Evolutionary conservation across 2,797 vertebrate species (phyloP).

Genomic region (Neosalanx taihuensis): DNA sequence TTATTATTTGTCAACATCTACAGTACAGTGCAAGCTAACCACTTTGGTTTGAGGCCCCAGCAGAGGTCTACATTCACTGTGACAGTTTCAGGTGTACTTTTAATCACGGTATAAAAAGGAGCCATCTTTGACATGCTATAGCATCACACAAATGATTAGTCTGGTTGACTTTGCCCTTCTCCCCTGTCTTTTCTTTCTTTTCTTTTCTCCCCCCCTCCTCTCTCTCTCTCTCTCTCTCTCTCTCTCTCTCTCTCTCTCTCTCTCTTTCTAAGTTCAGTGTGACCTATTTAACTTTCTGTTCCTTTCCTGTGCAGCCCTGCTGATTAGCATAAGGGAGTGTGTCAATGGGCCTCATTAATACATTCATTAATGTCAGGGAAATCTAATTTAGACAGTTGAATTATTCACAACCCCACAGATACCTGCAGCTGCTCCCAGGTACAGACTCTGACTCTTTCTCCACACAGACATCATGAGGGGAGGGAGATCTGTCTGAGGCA

Average conservation of each 20-base stretch:
- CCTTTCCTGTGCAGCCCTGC: slow-evolving; percentile 35
- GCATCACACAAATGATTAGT: slow-evolving; percentile 29
- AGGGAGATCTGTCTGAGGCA: too few relatives aligned
- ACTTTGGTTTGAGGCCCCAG: too few relatives aligned
- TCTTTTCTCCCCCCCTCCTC: background rate
- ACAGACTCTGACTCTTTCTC: slow-evolving; percentile 16
- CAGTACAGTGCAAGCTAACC: too few relatives aligned
- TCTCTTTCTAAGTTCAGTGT: slow-evolving; percentile 35
- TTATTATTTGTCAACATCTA: too few relatives aligned
- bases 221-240: background rate
- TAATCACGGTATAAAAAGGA: too few relatives aligned
- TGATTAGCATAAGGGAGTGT: slow-evolving; percentile 54
- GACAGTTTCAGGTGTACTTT: too few relatives aligned
- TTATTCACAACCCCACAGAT: slow-evolving; percentile 54
- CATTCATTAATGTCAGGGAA: slow-evolving; percentile 59
- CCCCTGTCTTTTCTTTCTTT: slow-evolving; percentile 12
- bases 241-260: background rate
- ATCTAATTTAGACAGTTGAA: slow-evolving; percentile 57
- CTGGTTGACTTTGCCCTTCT: slow-evolving; percentile 41
- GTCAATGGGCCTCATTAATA: slow-evolving; percentile 61
- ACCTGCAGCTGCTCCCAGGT: slow-evolving; percentile 42
- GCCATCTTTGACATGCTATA: background rate
- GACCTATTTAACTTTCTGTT: slow-evolving; percentile 53
- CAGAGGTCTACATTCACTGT: too few relatives aligned
- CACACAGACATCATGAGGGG: slow-evolving; percentile 12